Evolutionary conservation across 2,888 invertebrate genomes (phyloP).

Genomic region (Conops quadrifasciatus): DNA sequence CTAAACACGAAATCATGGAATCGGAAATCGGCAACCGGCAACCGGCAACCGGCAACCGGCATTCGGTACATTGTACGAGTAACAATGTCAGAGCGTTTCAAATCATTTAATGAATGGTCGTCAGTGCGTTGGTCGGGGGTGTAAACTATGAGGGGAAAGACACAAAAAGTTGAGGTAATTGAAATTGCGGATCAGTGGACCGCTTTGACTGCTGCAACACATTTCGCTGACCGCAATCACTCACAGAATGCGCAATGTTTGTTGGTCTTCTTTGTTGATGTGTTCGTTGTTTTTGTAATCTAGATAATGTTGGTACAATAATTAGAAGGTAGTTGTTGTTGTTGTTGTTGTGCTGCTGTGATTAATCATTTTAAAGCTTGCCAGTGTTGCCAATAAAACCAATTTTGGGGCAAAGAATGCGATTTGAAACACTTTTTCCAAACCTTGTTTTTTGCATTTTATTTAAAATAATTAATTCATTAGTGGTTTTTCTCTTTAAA

Average conservation of each 20-base stretch:
- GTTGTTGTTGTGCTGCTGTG: not conserved
- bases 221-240: slow-evolving; percentile 18
- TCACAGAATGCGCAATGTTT: slow-evolving; percentile 3
- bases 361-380: not conserved
- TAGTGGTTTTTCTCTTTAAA: not conserved
- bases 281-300: not conserved
- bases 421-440: not conserved
- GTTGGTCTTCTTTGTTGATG: not conserved
- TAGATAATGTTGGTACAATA: not conserved
- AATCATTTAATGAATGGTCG: slow-evolving; percentile 15
- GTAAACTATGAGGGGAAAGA: not conserved
- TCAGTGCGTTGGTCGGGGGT: not conserved
- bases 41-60: slow-evolving; percentile 17
- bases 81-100: no score
- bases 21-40: slow-evolving; percentile 22
- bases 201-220: slow-evolving; percentile 13
- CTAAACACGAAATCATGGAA: slow-evolving; percentile 35
- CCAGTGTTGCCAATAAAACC: not conserved
- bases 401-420: not conserved
- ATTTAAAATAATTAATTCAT: slow-evolving; percentile 24
- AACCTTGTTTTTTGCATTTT: not conserved
- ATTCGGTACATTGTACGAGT: no score
- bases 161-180: no score
- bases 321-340: not conserved
- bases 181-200: no score